Evolutionary conservation across 1,140 invertebrate species (phyloP).

Genomic region (Coelopa frigida): DNA sequence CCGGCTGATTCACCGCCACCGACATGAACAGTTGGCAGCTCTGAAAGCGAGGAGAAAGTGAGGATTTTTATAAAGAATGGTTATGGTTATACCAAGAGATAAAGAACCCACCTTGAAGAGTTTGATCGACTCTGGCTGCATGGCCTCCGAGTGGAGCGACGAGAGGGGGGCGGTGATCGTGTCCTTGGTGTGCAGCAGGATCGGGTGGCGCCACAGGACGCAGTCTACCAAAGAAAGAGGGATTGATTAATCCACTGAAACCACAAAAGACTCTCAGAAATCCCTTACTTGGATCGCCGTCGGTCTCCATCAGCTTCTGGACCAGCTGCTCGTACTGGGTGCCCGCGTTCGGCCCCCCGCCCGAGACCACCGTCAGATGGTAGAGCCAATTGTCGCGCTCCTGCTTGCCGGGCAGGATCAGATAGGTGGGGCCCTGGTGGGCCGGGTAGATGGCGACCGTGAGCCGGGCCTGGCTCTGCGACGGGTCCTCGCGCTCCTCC

Average conservation of each 20-base stretch:
- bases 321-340: slow-evolving; percentile 93
- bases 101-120: slow-evolving; percentile 72
- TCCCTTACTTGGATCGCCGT: slow-evolving; percentile 77
- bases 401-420: slow-evolving; percentile 82
- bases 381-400: slow-evolving; percentile 91
- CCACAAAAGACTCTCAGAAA: background rate
- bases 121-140: slow-evolving; percentile 87
- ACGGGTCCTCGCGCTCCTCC: slow-evolving; percentile 73
- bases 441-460: slow-evolving; percentile 90
- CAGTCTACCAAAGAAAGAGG: slow-evolving; percentile 55
- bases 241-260: background rate
- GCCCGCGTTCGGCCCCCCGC: slow-evolving; percentile 79
- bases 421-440: slow-evolving; percentile 83
- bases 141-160: slow-evolving; percentile 72
- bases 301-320: slow-evolving; percentile 90
- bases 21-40: slow-evolving; percentile 91
- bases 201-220: slow-evolving; percentile 88
- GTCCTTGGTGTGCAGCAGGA: slow-evolving; percentile 85
- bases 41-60: slow-evolving; percentile 47
- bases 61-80: background rate
- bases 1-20: slow-evolving; percentile 85
- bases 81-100: background rate
- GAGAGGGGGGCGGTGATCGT: slow-evolving; percentile 77
- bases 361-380: slow-evolving; percentile 87
- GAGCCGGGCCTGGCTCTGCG: slow-evolving; percentile 56